Evolutionary conservation across 92 coral and sea anemone species (phyloP), one percentile per base, ranked within the genome.

Genomic region (Zoanthus gigantus): DNA sequence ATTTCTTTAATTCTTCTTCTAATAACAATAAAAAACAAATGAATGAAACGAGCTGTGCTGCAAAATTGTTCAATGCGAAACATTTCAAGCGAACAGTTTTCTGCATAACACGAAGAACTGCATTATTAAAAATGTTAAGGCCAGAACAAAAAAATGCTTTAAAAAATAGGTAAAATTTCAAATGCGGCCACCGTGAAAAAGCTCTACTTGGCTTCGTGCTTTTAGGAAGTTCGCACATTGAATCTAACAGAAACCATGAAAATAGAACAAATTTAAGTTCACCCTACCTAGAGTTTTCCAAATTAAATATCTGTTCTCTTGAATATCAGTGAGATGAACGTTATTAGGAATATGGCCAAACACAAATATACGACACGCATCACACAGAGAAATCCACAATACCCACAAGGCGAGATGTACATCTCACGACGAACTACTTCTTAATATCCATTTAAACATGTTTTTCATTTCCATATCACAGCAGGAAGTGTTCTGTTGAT

Each of bases 361-460:
- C 28, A 66, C 15, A 37, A 46, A 6, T 75, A 11, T 1, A 30
- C 44, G 74, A 63, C 37, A 30, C 50, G 46, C 54, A 81, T 65
- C 85, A 81, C 85, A 81, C 63, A 46, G 85, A 81, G 85, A 81
- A 81, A 66, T 65, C 85, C 85, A 47, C 85, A 81, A 81, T 81
- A 65, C 61, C 85, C 85, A 81, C 75, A 81, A 81, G 7, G 23
- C 50, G 9, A 81, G 85, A 81, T 81, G 45, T 63, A 65, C 30
- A 81, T 81, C 85, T 65, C 57, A 7, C 47, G 75, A 81, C 23
- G 75, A 71, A 81, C 85, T 9, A 66, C 61, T 81, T 67, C 74
- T 57, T 81, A 66, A 81, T 81, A 81, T 53, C 52, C 75, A 81
- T 81, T 63, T 79, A 61, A 63, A 79, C 44, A 18, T 17, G 17